A percentile compares a stretch with the other conserved stretches of the same genome.
Evolutionary conservation across 2,888 invertebrate genomes (phyloP).

Genomic region (Tridacna gigas): DNA sequence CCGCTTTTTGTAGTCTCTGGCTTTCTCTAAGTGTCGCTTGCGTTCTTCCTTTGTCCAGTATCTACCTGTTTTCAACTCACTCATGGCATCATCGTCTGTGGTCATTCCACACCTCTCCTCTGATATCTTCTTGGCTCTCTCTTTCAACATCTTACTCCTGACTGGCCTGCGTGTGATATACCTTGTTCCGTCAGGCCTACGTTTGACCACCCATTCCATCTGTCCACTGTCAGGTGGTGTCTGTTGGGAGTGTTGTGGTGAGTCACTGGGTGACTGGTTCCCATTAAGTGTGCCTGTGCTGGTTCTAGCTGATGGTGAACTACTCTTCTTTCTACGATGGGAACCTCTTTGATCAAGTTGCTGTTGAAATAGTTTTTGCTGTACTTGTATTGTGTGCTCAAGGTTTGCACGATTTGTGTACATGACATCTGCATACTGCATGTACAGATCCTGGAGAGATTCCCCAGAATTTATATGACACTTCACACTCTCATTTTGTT

Average conservation of each 20-base stretch:
- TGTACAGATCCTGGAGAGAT: constrained; percentile 82
- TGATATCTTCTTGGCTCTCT: constrained; percentile 89
- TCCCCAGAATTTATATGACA: constrained; percentile 71
- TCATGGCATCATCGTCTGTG: constrained; percentile 92
- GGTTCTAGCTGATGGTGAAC: constrained; percentile 46
- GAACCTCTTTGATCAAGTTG: constrained; percentile 79
- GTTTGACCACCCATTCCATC: constrained; percentile 90
- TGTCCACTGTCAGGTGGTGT: constrained; percentile 77
- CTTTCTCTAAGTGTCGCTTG: constrained; percentile 90
- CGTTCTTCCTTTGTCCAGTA: constrained; percentile 92
- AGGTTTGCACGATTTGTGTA: constrained; percentile 90
- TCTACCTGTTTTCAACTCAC: constrained; percentile 90
- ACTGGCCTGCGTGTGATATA: constrained; percentile 91
- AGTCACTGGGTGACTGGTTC: constrained; percentile 62
- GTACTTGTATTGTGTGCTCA: constrained; percentile 89
- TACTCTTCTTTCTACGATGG: constrained; percentile 43
- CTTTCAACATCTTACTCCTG: constrained; percentile 89
- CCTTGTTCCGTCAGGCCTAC: constrained; percentile 90
- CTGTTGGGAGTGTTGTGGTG: constrained; percentile 53
- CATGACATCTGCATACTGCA: constrained; percentile 88
- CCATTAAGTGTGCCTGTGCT: constrained; percentile 46
- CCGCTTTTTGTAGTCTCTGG: constrained; percentile 88
- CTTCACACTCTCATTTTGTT: constrained; percentile 66
- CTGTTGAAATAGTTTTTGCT: constrained; percentile 87
- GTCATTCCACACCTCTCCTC: constrained; percentile 90